These are phyloP conservation scores for Matsumurasca onukii DNA, from an alignment of 1,140 invertebrate genomes.

Conservation along the genomic window DNA sequence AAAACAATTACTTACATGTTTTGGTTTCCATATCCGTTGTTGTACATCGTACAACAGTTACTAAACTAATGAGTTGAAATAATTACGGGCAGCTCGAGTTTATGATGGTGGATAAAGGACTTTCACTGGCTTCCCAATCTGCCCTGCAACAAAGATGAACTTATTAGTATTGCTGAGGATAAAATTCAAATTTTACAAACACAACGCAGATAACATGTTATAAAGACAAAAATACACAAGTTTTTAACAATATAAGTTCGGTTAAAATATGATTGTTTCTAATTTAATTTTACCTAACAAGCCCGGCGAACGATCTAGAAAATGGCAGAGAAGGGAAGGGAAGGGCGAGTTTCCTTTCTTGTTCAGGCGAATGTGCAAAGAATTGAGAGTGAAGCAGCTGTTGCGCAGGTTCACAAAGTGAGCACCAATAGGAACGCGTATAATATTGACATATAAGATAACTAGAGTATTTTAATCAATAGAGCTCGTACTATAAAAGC, in stretches of 20 bases:
- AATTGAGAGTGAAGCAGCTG: background rate
- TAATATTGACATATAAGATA: no score
- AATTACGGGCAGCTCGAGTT: background rate
- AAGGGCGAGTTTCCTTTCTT: no score
- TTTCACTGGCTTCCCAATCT: conserved; percentile 21
- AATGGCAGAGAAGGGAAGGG: conserved; percentile 27
- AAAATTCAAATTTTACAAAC: background rate
- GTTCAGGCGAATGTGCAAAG: background rate
- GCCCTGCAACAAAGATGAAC: conserved; percentile 22
- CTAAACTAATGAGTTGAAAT: background rate
- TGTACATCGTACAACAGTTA: conserved; percentile 27
- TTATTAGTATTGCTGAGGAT: background rate
- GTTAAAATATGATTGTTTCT: background rate
- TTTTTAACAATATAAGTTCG: background rate
- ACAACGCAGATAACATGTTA: background rate
- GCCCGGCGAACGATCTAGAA: conserved; percentile 26
- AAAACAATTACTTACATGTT: conserved; percentile 21
- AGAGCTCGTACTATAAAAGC: no score
- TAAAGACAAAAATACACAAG: background rate
- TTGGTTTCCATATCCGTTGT: conserved; percentile 26
- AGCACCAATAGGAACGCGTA: background rate
- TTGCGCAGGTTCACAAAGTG: background rate
- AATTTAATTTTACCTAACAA: background rate
- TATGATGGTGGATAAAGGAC: background rate
- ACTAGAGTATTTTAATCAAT: no score